Percentiles rank a stretch among this genome's conserved stretches.
phyloP scores from a whole-genome alignment of 2,113 vertebrate genomes.

The Turnix velox region DNA sequence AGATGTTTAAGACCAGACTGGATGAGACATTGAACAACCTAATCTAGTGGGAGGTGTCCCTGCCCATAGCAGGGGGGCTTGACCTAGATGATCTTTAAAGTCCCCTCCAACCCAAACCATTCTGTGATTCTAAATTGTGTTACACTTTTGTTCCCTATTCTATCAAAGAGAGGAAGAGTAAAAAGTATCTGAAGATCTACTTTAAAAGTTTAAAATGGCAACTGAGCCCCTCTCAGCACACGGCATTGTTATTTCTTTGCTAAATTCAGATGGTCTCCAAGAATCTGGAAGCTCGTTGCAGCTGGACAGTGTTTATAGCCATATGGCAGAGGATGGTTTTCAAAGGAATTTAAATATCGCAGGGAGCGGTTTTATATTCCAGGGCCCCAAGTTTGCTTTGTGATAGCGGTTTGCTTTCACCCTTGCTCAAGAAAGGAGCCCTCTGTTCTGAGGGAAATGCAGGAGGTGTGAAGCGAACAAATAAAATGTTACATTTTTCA shows the following conservation, averaged over 20 bases:
- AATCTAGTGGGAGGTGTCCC: no score
- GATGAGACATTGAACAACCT: no score
- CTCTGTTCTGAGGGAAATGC: constrained; percentile 6
- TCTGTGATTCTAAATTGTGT: no score
- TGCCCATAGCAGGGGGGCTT: no score
- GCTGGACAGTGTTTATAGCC: constrained; percentile 30
- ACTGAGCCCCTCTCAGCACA: not conserved
- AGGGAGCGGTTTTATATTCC: constrained; percentile 33
- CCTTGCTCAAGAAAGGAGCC: constrained; percentile 9
- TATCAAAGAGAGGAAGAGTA: not conserved
- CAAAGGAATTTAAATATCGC: constrained; percentile 55
- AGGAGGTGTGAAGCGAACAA: constrained; percentile 22
- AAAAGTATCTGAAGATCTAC: not conserved
- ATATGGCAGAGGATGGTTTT: constrained; percentile 38
- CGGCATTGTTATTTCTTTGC: not conserved
- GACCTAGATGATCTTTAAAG: no score
- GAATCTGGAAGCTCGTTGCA: not conserved
- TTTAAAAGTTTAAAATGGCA: not conserved
- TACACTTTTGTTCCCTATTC: not conserved
- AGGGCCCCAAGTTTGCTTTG: constrained; percentile 43
- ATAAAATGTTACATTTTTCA: not conserved
- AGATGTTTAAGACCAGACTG: no score
- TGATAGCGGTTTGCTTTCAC: not conserved
- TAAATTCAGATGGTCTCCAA: not conserved
- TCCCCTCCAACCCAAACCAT: no score